Conservation (phyloP, 2,113 vertebrate species). For the Bubo blakistoni region DNA sequence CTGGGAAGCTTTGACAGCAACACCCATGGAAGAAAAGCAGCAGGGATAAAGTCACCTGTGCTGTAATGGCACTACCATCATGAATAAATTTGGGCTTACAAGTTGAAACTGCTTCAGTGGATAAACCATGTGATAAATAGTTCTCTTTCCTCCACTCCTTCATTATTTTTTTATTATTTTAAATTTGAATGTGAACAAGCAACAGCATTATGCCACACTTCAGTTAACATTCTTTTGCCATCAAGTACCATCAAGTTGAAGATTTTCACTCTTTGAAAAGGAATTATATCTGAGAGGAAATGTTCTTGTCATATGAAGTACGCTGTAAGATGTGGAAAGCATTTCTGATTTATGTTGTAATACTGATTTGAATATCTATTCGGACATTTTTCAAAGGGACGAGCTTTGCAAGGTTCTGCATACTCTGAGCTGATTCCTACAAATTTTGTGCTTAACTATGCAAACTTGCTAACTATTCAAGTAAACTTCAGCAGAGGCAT, state of each 20-base stretch:
- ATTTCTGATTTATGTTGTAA: conserved; percentile 24
- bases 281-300: background rate
- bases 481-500: background rate
- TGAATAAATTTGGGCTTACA: background rate
- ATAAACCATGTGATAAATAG: background rate
- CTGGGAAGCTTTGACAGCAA: background rate
- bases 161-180: background rate
- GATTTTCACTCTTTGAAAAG: background rate
- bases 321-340: background rate
- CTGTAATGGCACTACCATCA: background rate
- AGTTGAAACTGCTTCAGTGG: background rate
- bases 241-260: background rate
- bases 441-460: background rate
- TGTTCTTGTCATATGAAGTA: background rate
- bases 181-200: background rate
- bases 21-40: background rate
- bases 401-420: background rate
- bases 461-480: background rate
- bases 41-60: background rate
- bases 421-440: background rate
- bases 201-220: background rate
- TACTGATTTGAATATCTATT: background rate
- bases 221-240: background rate
- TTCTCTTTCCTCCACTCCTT: background rate
- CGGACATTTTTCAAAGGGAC: background rate